Conservation (phyloP, 2,888 invertebrate genomes). For the Zele albiditarsus region DNA sequence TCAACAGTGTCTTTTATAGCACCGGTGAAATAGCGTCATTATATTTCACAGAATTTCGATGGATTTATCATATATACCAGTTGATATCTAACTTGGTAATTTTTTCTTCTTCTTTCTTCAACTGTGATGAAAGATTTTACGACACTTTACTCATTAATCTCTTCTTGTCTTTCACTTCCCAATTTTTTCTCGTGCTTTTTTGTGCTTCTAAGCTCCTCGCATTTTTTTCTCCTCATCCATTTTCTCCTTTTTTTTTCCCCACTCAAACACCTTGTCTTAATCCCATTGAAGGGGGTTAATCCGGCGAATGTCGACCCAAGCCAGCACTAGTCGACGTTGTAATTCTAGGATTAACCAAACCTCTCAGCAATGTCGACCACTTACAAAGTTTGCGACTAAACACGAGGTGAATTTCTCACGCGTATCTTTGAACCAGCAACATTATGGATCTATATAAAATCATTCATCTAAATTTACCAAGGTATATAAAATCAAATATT, state of each 20-base stretch:
- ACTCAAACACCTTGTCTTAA: slow-evolving; percentile 14
- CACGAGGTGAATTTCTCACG: slow-evolving; percentile 14
- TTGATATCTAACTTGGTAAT: slow-evolving; percentile 30
- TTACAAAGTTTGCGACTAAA: not conserved
- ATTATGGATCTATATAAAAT: not conserved
- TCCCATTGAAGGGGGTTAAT: slow-evolving; percentile 19
- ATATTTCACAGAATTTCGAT: not conserved
- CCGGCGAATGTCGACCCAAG: slow-evolving; percentile 1
- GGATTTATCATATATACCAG: not conserved
- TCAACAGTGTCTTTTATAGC: slow-evolving; percentile 37
- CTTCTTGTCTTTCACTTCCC: not conserved
- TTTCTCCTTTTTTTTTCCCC: slow-evolving; percentile 4
- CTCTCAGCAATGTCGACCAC: not conserved
- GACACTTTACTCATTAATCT: not conserved
- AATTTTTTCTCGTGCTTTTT: not conserved
- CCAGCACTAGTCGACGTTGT: slow-evolving; percentile 18
- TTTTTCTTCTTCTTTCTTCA: slow-evolving; percentile 8
- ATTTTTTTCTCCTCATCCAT: not conserved
- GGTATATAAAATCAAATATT: not conserved
- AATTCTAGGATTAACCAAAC: slow-evolving; percentile 25
- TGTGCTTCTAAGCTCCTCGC: not conserved
- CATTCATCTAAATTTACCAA: too few relatives aligned
- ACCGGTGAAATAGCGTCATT: not conserved
- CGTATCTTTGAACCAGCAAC: not conserved
- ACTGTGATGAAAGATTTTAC: not conserved